Conservation (phyloP, 2,888 invertebrate species). For the Cataglyphis albicans region DNA sequence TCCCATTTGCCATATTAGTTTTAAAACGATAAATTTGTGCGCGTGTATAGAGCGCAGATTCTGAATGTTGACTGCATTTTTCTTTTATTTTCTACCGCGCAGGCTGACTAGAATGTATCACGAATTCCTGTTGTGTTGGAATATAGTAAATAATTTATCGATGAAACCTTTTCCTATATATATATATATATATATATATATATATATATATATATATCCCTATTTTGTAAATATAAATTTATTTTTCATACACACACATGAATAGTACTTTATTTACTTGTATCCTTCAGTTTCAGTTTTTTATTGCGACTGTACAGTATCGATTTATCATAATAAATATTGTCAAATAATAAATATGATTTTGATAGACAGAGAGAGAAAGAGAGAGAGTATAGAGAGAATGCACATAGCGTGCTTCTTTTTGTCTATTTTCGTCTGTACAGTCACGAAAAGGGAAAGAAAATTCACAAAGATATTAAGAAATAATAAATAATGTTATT, state of each 20-base stretch:
- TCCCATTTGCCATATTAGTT: slow-evolving; percentile 57
- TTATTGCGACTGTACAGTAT: background rate
- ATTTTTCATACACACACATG: slow-evolving; percentile 72
- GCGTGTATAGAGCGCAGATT: slow-evolving; percentile 39
- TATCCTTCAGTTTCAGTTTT: slow-evolving; percentile 55
- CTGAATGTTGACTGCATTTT: slow-evolving; percentile 46
- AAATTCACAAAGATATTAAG: background rate
- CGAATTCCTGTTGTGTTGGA: slow-evolving; percentile 1
- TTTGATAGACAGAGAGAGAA: background rate
- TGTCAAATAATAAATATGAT: background rate
- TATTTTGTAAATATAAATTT: slow-evolving; percentile 76
- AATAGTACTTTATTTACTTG: slow-evolving; percentile 69
- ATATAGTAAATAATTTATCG: slow-evolving; percentile 31
- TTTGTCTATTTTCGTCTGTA: background rate
- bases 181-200: no score
- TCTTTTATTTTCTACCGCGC: slow-evolving; percentile 41
- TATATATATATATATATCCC: slow-evolving; percentile 13
- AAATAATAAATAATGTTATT: background rate
- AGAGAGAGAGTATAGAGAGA: background rate
- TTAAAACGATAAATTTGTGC: slow-evolving; percentile 39
- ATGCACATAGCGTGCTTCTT: background rate
- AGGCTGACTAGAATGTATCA: slow-evolving; percentile 39
- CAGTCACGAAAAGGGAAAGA: background rate
- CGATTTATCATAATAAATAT: background rate
- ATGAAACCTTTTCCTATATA: slow-evolving; percentile 20